Percentiles rank a stretch among this genome's conserved stretches.
Conservation (phyloP, 2,797 vertebrate genomes). For the Protosalanx chinensis region DNA sequence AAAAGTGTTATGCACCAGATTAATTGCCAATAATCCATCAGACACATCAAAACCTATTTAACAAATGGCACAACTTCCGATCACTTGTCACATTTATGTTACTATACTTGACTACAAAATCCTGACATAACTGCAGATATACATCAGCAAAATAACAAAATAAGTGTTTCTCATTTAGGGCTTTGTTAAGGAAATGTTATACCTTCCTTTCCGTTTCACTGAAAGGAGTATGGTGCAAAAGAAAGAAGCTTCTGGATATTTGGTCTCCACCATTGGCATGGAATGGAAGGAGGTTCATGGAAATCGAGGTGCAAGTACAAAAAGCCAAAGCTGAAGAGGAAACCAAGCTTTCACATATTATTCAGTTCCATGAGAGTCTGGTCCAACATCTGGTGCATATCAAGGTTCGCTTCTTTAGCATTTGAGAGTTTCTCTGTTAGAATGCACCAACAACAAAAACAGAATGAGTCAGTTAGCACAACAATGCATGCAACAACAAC, state of each 20-base stretch:
- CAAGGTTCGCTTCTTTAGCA: conserved; percentile 99
- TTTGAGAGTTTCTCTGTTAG: conserved; percentile 98
- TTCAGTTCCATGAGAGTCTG: conserved; percentile 99
- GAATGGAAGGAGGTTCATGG: conserved; percentile 58
- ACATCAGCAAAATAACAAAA: conserved; percentile 49
- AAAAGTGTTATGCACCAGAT: conserved; percentile 52
- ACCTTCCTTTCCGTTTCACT: conserved; percentile 48
- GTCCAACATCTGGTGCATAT: conserved; percentile 99
- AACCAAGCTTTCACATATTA: conserved; percentile 92
- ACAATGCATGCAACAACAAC: conserved; percentile 34
- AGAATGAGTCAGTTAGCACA: conserved; percentile 33
- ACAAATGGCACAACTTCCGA: conserved; percentile 57
- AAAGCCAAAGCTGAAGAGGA: conserved; percentile 61
- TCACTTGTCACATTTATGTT: conserved; percentile 44
- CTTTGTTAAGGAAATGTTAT: conserved; percentile 40
- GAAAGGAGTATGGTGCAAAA: conserved; percentile 60
- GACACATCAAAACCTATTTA: conserved; percentile 50
- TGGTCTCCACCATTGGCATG: conserved; percentile 49
- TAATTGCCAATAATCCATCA: conserved; percentile 42
- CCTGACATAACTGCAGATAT: conserved; percentile 50
- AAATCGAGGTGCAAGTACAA: conserved; percentile 82
- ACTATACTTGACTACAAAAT: conserved; percentile 52
- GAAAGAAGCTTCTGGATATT: conserved; percentile 55
- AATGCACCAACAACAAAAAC: conserved; percentile 77
- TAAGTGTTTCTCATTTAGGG: conserved; percentile 46